These are phyloP conservation scores for Agrilus planipennis DNA, from an alignment of 1,140 invertebrate genomes.

Conservation along the genomic window DNA sequence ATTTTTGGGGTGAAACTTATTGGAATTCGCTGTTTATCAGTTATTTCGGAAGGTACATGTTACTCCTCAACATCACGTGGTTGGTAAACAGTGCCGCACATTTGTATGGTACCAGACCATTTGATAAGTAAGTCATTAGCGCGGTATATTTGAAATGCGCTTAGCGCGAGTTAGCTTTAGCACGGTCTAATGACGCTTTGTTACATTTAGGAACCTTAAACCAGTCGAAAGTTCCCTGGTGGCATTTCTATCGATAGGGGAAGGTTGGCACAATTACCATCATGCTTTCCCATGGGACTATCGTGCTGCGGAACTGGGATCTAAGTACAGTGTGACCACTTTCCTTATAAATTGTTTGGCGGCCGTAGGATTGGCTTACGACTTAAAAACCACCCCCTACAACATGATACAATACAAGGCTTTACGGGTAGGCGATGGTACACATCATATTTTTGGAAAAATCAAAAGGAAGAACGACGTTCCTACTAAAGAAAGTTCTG, in stretches of 20 bases:
- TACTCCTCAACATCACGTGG: conserved; percentile 71
- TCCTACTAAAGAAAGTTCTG: too few species aligned
- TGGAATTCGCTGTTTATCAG: conserved; percentile 41
- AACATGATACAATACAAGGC: conserved; percentile 40
- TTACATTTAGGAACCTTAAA: conserved; percentile 14
- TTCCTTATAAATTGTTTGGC: conserved; percentile 39
- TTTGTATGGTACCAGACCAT: conserved; percentile 52
- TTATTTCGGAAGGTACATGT: conserved; percentile 55
- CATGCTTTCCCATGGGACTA: conserved; percentile 69
- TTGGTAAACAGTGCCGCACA: conserved; percentile 74
- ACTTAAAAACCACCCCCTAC: conserved; percentile 41
- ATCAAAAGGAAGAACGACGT: too few species aligned
- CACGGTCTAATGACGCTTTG: not conserved
- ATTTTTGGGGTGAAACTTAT: conserved; percentile 56
- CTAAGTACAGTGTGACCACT: conserved; percentile 36
- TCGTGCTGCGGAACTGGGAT: conserved; percentile 45
- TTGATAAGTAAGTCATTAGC: conserved; percentile 44
- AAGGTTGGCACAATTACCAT: conserved; percentile 75
- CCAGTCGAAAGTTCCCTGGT: conserved; percentile 45
- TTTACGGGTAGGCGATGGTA: conserved; percentile 51
- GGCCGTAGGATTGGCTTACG: conserved; percentile 47
- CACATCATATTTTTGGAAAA: conserved; percentile 13
- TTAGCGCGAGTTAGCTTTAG: not conserved
- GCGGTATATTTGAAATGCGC: not conserved
- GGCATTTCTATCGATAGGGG: conserved; percentile 40